Base-by-base conservation (phyloP, 2,888 invertebrate species). In the Ditula angustiorana region DNA sequence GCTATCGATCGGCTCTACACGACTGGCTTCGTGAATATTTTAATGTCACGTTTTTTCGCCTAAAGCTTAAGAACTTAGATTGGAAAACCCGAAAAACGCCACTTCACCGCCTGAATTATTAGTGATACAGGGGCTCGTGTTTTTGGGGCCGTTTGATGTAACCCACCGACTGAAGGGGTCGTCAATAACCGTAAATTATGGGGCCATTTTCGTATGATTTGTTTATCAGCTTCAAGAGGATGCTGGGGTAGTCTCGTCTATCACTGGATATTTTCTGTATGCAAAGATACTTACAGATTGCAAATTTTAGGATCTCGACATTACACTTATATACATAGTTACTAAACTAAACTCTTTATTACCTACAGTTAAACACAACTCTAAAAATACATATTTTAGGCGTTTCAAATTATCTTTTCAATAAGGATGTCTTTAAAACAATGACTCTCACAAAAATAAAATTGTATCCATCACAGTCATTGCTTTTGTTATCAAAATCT, bases 1-100 rank as follows among this genome's bases (percentile, higher is more conserved):
- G 41, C 56, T 7, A 58, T 68, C 59, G 59, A 62, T 56, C 57
- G 55, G 24, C 33, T 41, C 30, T 53, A 37, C 64, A 30, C 58
- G 44, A 26, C 49, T 52, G 46, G 50, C 49, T 50, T 67, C 64
- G 68, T 82, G 80, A 82, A 84, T 83, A 84, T 81, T 83, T 83
- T 77, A 84, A 77, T 76, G 77, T 76, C 77, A 77, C 76, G 75
- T 79, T 61, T 58, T 80, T 81, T 75, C 72, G 70, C 71, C 69
- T 56, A 62, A 69, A 62, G 72, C 71, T 72, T 70, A 72, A 67
- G 66, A 79, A 81, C 79, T 77, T 79, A 74, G 79, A 82, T 82
- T 80, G 81, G 80, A 80, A 81, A 83, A 80, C 79, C 71, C 73
- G 62, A 68, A 74, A 78, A 74, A 66, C 68, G 77, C 76, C 58